phyloP scores from a whole-genome alignment of 2,888 invertebrate species.

The Entomobrya proxima region DNA sequence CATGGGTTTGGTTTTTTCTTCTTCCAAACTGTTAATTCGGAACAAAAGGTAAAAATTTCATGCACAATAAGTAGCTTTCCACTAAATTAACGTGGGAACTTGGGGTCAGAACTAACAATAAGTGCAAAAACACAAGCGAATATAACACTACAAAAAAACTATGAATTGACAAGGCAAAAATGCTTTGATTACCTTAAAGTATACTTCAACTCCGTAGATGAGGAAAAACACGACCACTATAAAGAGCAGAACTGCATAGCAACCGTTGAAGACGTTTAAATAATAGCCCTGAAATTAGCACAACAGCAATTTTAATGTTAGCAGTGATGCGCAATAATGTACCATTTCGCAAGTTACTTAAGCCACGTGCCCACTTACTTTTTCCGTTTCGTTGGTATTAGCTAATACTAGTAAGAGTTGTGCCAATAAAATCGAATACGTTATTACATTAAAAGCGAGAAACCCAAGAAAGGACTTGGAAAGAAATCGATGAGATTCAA shows the following conservation, averaged over 20 bases:
- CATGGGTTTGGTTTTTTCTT: no score
- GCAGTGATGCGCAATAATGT: constrained; percentile 33
- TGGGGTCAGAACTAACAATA: no score
- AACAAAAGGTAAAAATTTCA: no score
- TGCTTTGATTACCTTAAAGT: constrained; percentile 85
- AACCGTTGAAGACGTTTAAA: constrained; percentile 92
- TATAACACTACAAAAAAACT: no score
- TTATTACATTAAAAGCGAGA: constrained; percentile 91
- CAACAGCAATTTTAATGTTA: no score
- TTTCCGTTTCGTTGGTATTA: constrained; percentile 80
- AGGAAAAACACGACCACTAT: constrained; percentile 94
- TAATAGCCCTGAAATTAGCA: constrained; percentile 84
- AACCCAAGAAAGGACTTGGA: constrained; percentile 94
- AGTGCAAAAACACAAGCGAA: no score
- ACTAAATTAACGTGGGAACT: no score
- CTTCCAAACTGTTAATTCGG: no score
- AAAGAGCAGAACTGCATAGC: constrained; percentile 92
- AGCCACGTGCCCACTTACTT: no score
- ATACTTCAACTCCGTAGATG: constrained; percentile 95
- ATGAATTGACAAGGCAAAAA: not conserved
- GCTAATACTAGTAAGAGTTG: constrained; percentile 82
- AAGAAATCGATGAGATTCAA: constrained; percentile 92
- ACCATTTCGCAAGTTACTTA: no score
- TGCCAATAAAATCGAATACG: constrained; percentile 89
- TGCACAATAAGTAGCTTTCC: no score